Conservation (phyloP, 2,797 vertebrate genomes). For the Neomorphus geoffroyi region DNA sequence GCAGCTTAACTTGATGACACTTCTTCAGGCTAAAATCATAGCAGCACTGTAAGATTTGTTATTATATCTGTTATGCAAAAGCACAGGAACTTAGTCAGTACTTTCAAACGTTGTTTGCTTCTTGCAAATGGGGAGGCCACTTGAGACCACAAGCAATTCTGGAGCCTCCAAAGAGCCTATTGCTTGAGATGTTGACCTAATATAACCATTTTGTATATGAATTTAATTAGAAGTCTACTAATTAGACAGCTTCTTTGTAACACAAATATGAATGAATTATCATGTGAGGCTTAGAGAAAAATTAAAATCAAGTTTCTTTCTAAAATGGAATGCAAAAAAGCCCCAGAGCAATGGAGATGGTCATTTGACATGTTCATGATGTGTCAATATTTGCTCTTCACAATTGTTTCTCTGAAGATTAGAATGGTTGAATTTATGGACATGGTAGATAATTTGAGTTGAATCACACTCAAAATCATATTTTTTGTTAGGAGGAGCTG, state of each 20-base stretch:
- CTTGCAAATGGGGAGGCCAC: background rate
- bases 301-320: background rate
- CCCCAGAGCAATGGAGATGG: background rate
- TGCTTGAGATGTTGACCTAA: background rate
- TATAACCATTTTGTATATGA: background rate
- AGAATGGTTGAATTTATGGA: background rate
- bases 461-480: background rate
- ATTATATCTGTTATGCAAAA: background rate
- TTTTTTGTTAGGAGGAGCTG: constrained; percentile 2
- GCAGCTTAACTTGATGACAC: background rate
- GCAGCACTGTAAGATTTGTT: background rate
- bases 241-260: background rate
- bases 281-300: background rate
- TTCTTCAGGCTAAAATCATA: background rate
- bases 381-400: constrained; percentile 8
- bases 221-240: background rate
- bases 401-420: background rate
- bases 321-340: background rate
- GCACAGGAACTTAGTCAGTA: background rate
- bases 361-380: background rate
- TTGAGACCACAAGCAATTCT: background rate
- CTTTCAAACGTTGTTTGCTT: background rate
- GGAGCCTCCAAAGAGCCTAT: background rate
- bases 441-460: background rate
- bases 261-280: background rate